A percentile compares a stretch with the other conserved stretches of the same genome.
Evolutionary conservation across 2,888 invertebrate species (phyloP).

Genomic region (Rotaria magnacalcarata): DNA sequence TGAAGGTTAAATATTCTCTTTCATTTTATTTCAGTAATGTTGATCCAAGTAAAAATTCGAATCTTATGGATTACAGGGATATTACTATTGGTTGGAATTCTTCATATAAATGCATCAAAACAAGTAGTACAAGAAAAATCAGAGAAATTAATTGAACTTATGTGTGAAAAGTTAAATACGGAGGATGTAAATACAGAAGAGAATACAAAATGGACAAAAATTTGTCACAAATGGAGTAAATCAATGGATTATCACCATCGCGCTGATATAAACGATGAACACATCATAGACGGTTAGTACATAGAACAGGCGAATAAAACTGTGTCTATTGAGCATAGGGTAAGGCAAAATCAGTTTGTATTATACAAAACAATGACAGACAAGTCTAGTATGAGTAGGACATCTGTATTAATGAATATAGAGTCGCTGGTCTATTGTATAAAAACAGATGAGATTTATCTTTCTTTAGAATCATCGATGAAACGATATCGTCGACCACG

Average conservation of each 20-base stretch:
- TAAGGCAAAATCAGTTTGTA: not conserved
- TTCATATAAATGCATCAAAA: not conserved
- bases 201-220: not conserved
- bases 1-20: not conserved
- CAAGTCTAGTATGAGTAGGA: not conserved
- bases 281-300: not conserved
- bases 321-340: not conserved
- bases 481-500: not conserved
- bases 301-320: not conserved
- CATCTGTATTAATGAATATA: not conserved
- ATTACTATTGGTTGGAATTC: not conserved
- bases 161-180: not conserved
- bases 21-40: not conserved
- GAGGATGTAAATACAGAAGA: not conserved
- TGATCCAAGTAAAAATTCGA: not conserved
- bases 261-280: not conserved
- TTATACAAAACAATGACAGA: not conserved
- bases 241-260: not conserved
- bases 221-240: not conserved
- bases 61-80: not conserved
- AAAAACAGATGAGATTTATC: not conserved
- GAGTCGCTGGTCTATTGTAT: not conserved
- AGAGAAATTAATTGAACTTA: not conserved
- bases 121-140: not conserved
- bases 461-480: not conserved